Evolutionary conservation across 2,113 vertebrate species (phyloP), one percentile per base, ranked within the genome.

Genomic region (Tragelaphus scriptus): DNA sequence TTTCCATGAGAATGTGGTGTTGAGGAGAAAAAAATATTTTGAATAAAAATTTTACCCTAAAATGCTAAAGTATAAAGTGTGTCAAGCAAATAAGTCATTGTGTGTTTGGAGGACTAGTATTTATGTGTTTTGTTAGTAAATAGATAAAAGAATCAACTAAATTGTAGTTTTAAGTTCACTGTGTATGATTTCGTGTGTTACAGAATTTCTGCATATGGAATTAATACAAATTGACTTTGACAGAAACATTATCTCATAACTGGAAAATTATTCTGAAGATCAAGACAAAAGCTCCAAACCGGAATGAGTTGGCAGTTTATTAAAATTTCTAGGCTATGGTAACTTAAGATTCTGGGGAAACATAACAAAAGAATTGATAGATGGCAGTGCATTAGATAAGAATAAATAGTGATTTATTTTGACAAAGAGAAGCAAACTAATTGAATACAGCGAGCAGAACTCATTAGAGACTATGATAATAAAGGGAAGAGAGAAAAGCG

Each of bases 171-270:
- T 90, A 87, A 49, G n/a, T 97, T 95, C 14, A 80, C 7, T 40
- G 36, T 53, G 7, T 80, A 77, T 65, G 82, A 47, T 89, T 63
- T 96, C 30, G 10, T 81, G 0, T 91, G 16, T 97, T 96, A 49
- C 3, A 86, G 30, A 81, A 90, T 95, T 93, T 85, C 71, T 88
- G 14, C 14, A 51, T 68, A 26, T 63, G 93, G 93, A 93, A 91
- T 94, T 91, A 91, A 65, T 94, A 71, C 47, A 89, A n/a, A 85
- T 81, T 91, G 40, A 90, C 51, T 95, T 97, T 93, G 55, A 94
- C 26, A 51, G 30, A 93, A 92, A 55, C 32, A 55, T 89, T 94
- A 36, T 93, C 90, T 47, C 30, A 19, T 77, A 96, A 93, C 81
- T 94, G 53, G 32, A 94, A 96, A 88, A 91, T 82, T 94, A 79